phyloP scores from a whole-genome alignment of 1,140 invertebrate genomes.

The Dreissena polymorpha region DNA sequence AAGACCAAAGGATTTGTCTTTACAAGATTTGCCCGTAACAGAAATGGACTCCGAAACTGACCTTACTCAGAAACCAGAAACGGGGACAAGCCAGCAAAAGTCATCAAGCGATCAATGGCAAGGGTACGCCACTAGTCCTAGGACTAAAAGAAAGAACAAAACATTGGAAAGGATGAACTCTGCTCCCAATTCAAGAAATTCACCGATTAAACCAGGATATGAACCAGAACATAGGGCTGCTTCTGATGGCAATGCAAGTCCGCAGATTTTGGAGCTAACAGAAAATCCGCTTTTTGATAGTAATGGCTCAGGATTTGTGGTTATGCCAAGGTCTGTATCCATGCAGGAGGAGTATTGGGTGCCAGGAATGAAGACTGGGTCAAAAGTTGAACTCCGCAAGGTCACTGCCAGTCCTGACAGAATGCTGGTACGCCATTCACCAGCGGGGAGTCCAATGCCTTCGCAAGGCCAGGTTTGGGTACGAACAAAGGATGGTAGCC shows the following conservation, averaged over 20 bases:
- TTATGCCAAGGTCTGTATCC: conserved; percentile 54
- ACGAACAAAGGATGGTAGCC: conserved; percentile 42
- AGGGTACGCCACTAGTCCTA: conserved; percentile 52
- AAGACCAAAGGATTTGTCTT: conserved; percentile 50
- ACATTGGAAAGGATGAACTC: conserved; percentile 52
- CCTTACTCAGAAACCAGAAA: conserved; percentile 14
- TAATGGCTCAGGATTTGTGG: conserved; percentile 26
- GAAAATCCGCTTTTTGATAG: conserved; percentile 36
- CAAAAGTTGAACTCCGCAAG: conserved; percentile 39
- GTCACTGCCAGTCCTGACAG: conserved; percentile 49
- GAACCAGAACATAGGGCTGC: conserved; percentile 27
- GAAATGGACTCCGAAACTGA: conserved; percentile 47
- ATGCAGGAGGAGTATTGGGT: conserved; percentile 53
- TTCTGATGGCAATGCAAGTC: conserved; percentile 42
- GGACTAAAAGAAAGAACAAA: conserved; percentile 50
- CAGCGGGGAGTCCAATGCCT: conserved; percentile 31
- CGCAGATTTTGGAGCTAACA: conserved; percentile 27
- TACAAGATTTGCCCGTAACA: conserved; percentile 51
- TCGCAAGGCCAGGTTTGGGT: conserved; percentile 44
- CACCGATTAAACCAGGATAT: conserved; percentile 16
- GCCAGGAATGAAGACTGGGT: conserved; percentile 37
- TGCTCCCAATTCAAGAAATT: conserved; percentile 41
- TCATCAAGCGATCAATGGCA: conserved; percentile 25
- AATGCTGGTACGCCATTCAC: conserved; percentile 27
- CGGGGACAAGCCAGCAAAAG: not conserved